Conservation (phyloP, 2,113 vertebrate genomes). For the Dicaeum eximium region DNA sequence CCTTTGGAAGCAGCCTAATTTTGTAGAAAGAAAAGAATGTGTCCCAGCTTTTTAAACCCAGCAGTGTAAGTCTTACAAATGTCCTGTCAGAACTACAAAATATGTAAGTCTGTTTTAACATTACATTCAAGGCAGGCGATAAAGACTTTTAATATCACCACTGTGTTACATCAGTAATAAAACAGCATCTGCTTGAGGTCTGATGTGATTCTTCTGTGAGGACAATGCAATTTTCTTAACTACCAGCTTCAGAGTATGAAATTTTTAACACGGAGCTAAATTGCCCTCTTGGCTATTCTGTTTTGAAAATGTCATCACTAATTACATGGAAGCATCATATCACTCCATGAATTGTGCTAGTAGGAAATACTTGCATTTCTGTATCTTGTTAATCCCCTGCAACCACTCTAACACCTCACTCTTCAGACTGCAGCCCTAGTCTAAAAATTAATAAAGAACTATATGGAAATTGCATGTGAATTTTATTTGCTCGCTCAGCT, state of each 20-base stretch:
- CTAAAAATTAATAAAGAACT: background rate
- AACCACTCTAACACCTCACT: background rate
- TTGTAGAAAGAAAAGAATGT: background rate
- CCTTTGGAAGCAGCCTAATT: background rate
- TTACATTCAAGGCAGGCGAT: background rate
- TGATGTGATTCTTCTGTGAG: constrained; percentile 43
- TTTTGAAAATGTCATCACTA: constrained; percentile 59
- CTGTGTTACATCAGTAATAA: background rate
- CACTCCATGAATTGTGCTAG: constrained; percentile 29
- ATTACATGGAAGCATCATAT: constrained; percentile 42
- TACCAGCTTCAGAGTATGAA: background rate
- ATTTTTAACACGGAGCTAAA: constrained; percentile 41
- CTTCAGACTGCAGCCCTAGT: background rate
- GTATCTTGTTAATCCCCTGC: constrained; percentile 26
- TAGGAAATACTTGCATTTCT: constrained; percentile 21
- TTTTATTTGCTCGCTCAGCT: background rate
- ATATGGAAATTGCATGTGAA: background rate
- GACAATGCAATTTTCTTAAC: constrained; percentile 43
- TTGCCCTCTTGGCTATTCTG: background rate
- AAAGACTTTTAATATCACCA: background rate
- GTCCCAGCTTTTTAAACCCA: background rate
- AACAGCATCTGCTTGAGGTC: constrained; percentile 39
- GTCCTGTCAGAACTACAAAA: background rate
- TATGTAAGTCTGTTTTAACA: background rate
- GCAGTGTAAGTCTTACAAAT: background rate